Percentiles rank a stretch among this genome's conserved stretches.
phyloP scores from a whole-genome alignment of 2,113 vertebrate genomes.

The Dendrocopos noguchii region DNA sequence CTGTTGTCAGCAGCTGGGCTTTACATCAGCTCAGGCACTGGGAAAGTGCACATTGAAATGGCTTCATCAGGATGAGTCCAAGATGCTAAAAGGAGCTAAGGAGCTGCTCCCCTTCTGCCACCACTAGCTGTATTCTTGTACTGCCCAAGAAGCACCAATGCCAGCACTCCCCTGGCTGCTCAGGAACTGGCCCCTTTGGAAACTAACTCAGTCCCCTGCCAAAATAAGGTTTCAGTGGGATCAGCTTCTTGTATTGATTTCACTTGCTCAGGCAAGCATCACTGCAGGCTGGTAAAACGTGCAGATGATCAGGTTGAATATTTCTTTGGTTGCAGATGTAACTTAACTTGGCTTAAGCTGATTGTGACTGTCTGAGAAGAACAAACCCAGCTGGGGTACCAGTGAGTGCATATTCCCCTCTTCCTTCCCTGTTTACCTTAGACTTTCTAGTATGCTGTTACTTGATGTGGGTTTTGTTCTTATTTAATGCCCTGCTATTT shows the following conservation, averaged over 20 bases:
- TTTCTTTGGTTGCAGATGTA: not conserved
- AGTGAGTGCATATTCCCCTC: not conserved
- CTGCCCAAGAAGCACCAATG: slow-evolving; percentile 26
- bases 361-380: not conserved
- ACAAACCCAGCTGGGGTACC: not conserved
- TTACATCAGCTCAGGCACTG: not conserved
- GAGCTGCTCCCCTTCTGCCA: not conserved
- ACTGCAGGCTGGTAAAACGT: not conserved
- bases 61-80: not conserved
- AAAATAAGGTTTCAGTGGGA: not conserved
- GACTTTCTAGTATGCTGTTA: not conserved
- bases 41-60: not conserved
- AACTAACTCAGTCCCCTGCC: not conserved
- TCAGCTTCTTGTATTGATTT: not conserved
- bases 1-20: not conserved
- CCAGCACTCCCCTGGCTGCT: not conserved
- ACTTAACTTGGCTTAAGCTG: not conserved
- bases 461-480: not conserved
- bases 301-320: not conserved
- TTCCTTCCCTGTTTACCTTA: not conserved
- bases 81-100: not conserved
- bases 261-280: not conserved
- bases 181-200: not conserved
- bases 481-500: not conserved
- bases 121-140: not conserved